phyloP scores from a whole-genome alignment of 92 coral and sea anemone genomes.

The Epizoanthus rinbou region DNA sequence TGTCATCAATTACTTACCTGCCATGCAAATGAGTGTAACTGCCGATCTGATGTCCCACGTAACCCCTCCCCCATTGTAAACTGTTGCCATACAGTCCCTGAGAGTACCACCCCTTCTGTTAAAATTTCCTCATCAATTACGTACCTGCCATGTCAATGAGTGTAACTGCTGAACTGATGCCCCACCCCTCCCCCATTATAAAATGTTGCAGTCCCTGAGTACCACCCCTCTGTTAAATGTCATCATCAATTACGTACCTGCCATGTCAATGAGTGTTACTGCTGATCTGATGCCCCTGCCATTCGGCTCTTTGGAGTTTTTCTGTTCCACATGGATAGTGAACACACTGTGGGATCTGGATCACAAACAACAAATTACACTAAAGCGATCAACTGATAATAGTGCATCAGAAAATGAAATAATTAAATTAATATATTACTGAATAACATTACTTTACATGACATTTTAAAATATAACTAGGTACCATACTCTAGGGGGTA shows the following conservation, averaged over 20 bases:
- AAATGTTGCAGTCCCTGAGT: too few species aligned
- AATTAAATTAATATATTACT: neutral
- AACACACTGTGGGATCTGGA: conserved; percentile 87
- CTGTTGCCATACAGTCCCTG: too few species aligned
- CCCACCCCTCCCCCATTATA: too few species aligned
- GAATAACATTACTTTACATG: too few species aligned
- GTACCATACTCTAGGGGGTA: too few species aligned
- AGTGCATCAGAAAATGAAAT: neutral
- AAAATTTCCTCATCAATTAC: neutral
- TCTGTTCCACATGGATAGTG: conserved; percentile 87
- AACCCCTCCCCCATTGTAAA: too few species aligned
- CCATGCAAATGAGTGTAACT: conserved; percentile 78
- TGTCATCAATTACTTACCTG: conserved; percentile 65
- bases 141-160: conserved; percentile 92
- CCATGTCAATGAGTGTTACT: conserved; percentile 80
- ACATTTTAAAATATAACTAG: too few species aligned
- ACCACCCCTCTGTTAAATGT: too few species aligned
- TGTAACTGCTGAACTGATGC: conserved; percentile 80
- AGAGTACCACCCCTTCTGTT: too few species aligned
- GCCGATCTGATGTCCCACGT: conserved; percentile 84
- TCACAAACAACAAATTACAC: neutral
- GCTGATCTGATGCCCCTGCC: conserved; percentile 80
- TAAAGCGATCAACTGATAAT: neutral
- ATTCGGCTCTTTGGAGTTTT: conserved; percentile 66
- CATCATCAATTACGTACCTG: conserved; percentile 65